Evolutionary conservation across 2,797 vertebrate species (phyloP).

Genomic region (Chelidonichthys spinosus): DNA sequence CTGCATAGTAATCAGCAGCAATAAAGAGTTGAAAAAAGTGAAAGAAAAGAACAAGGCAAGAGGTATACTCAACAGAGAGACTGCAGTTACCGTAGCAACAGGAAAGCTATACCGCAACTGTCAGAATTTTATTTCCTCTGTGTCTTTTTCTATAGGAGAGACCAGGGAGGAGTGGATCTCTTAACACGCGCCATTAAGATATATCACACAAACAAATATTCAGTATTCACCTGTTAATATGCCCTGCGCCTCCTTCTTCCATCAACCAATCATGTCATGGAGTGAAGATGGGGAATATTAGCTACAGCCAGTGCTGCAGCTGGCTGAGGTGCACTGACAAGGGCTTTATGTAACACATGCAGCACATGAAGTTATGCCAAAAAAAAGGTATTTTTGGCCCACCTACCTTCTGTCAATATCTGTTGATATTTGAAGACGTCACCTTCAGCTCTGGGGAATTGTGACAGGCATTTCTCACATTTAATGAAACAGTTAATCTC

Average conservation of each 20-base stretch:
- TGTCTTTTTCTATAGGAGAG: slow-evolving; percentile 53
- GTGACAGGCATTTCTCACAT: not conserved
- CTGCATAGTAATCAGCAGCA: slow-evolving; percentile 52
- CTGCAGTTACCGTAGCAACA: slow-evolving; percentile 71
- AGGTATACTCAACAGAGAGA: slow-evolving; percentile 52
- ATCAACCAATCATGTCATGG: slow-evolving; percentile 29
- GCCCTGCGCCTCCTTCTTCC: not conserved
- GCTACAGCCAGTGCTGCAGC: slow-evolving; percentile 11
- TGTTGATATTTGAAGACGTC: not conserved
- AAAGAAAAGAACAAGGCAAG: slow-evolving; percentile 28
- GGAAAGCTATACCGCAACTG: slow-evolving; percentile 60
- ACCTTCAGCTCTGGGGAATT: not conserved
- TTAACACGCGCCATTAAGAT: slow-evolving; percentile 49
- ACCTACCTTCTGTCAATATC: not conserved
- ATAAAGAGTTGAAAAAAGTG: slow-evolving; percentile 42
- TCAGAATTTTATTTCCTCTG: slow-evolving; percentile 69
- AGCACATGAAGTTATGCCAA: not conserved
- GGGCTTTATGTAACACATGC: slow-evolving; percentile 20
- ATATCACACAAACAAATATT: slow-evolving; percentile 42
- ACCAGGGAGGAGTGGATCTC: slow-evolving; percentile 33
- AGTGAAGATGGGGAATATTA: slow-evolving; percentile 8
- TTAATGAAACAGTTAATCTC: not conserved
- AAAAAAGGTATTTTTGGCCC: slow-evolving; percentile 2
- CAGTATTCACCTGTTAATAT: slow-evolving; percentile 11
- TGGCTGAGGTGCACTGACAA: slow-evolving; percentile 17